Conservation (phyloP, 2,797 vertebrate species). For the Eulemur mongoz region DNA sequence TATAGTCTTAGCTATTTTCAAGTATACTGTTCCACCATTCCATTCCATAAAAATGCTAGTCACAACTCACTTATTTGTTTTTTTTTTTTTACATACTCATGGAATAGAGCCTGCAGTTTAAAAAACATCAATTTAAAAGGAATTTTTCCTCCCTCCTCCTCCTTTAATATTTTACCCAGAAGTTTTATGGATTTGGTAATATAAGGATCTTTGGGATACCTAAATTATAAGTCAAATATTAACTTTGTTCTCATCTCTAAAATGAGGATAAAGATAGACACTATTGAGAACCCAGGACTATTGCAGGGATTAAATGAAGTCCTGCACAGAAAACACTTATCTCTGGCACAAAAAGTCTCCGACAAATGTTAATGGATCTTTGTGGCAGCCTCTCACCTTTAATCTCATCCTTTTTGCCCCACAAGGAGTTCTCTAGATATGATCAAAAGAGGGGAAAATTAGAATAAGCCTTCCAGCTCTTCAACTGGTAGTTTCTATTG, state of each 20-base stretch:
- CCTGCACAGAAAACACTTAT: not conserved
- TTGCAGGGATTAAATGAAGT: not conserved
- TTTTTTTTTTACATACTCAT: not conserved
- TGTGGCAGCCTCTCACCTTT: not conserved
- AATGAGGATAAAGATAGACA: not conserved
- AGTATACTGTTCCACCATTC: not conserved
- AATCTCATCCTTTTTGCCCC: not conserved
- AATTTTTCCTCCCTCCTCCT: not conserved
- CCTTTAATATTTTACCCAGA: not conserved
- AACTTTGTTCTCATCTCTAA: not conserved
- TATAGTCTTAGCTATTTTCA: not conserved
- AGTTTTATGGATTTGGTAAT: not conserved
- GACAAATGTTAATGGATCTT: not conserved
- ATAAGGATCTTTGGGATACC: not conserved
- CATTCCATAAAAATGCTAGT: not conserved
- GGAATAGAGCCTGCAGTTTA: not conserved
- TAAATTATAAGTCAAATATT: not conserved
- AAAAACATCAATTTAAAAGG: slow-evolving; percentile 8
- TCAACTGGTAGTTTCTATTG: not conserved
- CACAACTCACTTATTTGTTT: not conserved
- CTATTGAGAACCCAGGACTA: not conserved
- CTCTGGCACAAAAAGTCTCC: not conserved
- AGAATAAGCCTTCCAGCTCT: not conserved
- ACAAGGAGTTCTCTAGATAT: not conserved
- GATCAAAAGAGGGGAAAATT: not conserved